Conservation (phyloP, 2,888 invertebrate genomes). For the Lochmaea crataegi region DNA sequence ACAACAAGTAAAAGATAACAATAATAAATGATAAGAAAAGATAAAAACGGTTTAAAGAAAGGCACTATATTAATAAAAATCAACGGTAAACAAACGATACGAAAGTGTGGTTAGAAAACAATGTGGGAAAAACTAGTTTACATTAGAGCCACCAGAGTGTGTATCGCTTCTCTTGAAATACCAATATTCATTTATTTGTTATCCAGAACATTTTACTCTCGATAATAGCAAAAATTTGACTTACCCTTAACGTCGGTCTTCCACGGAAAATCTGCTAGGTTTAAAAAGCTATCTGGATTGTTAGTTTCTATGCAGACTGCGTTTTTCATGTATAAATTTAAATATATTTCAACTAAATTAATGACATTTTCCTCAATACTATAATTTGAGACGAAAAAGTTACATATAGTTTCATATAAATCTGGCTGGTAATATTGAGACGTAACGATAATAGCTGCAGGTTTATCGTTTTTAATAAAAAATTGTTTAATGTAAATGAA, state of each 20-base stretch:
- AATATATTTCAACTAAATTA: slow-evolving; percentile 18
- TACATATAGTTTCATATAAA: slow-evolving; percentile 16
- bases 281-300: not conserved
- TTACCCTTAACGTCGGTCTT: slow-evolving; percentile 18
- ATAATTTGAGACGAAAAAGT: slow-evolving; percentile 12
- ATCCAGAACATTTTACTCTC: too few species aligned
- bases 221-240: not conserved
- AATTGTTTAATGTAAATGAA: slow-evolving; percentile 23
- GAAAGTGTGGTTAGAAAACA: too few species aligned
- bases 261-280: not conserved
- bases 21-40: too few species aligned
- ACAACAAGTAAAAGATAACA: too few species aligned
- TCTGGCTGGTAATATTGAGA: slow-evolving; percentile 7
- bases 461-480: slow-evolving; percentile 5
- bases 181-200: too few species aligned
- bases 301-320: slow-evolving; percentile 3
- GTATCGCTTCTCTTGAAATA: too few species aligned
- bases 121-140: too few species aligned
- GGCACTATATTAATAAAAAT: too few species aligned
- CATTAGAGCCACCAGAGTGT: too few species aligned
- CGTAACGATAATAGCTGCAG: not conserved
- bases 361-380: not conserved
- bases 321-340: slow-evolving; percentile 13
- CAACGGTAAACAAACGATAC: too few species aligned
- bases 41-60: too few species aligned